Evolutionary conservation across 2,113 vertebrate species (phyloP).

Genomic region (Bos indicus): DNA sequence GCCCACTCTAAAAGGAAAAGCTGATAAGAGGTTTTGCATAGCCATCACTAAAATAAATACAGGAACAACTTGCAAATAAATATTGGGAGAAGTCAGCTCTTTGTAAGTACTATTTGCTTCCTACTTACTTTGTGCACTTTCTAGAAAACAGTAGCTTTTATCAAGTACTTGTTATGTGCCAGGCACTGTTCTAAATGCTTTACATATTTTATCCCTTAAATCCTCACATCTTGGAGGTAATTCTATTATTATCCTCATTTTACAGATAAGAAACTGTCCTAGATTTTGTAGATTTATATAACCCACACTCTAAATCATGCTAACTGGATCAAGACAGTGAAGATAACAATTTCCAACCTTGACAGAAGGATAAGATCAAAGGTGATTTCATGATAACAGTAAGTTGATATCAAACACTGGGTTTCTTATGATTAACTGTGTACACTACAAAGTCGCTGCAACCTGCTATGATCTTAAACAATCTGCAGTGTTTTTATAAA

Average conservation of each 20-base stretch:
- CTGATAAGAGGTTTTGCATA: not conserved
- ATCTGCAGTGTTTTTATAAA: not conserved
- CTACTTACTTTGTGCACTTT: not conserved
- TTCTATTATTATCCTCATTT: constrained; percentile 4
- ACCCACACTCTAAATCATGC: not conserved
- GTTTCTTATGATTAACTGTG: not conserved
- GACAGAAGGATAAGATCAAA: constrained; percentile 17
- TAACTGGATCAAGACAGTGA: not conserved
- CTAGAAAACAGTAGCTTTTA: not conserved
- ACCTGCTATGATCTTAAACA: not conserved
- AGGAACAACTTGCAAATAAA: not conserved
- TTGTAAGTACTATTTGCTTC: not conserved
- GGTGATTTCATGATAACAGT: not conserved
- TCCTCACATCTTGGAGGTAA: not conserved
- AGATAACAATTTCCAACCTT: not conserved
- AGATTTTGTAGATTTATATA: not conserved
- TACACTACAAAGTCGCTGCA: not conserved
- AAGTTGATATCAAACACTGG: not conserved
- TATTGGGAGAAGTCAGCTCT: not conserved
- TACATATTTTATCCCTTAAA: not conserved
- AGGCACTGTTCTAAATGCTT: not conserved
- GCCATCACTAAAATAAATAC: not conserved
- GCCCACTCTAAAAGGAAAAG: not conserved
- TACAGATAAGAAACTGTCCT: not conserved
- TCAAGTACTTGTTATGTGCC: not conserved